Percentiles rank a stretch among this genome's conserved stretches.
phyloP scores from a whole-genome alignment of 2,113 vertebrate species.

The Labeo rohita region DNA sequence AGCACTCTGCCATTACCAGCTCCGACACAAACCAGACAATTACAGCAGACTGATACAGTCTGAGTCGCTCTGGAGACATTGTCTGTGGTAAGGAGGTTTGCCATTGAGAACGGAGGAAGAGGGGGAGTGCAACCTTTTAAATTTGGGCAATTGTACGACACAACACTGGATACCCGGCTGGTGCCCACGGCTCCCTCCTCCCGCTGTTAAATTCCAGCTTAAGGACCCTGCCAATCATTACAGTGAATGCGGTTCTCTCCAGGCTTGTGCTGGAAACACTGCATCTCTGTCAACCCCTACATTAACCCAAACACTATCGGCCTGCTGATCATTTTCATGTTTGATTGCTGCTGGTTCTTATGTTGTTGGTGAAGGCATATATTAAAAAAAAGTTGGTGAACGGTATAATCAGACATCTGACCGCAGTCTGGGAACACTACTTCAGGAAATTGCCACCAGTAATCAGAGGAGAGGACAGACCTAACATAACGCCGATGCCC shows the following conservation, averaged over 20 bases:
- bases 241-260: constrained; percentile 55
- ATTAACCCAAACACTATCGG: constrained; percentile 76
- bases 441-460: constrained; percentile 70
- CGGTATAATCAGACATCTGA: constrained; percentile 72
- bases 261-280: constrained; percentile 61
- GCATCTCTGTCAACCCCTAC: constrained; percentile 64
- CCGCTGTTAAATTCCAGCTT: constrained; percentile 61
- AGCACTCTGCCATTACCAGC: constrained; percentile 65
- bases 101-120: constrained; percentile 54
- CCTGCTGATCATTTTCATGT: constrained; percentile 71
- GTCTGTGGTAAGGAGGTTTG: constrained; percentile 60
- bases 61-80: constrained; percentile 65
- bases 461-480: constrained; percentile 28
- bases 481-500: background rate
- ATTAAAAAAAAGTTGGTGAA: constrained; percentile 71
- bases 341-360: constrained; percentile 77
- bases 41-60: constrained; percentile 73
- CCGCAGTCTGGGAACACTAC: constrained; percentile 61
- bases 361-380: constrained; percentile 71
- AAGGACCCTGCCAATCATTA: constrained; percentile 68
- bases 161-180: constrained; percentile 65
- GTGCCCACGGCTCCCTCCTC: constrained; percentile 64
- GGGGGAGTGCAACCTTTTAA: constrained; percentile 21
- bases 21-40: constrained; percentile 69
- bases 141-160: constrained; percentile 43